A percentile compares a stretch with the other conserved stretches of the same genome.
These are phyloP conservation scores for Aleadryas rufinucha DNA, from an alignment of 2,113 vertebrate species.

Conservation along the genomic window DNA sequence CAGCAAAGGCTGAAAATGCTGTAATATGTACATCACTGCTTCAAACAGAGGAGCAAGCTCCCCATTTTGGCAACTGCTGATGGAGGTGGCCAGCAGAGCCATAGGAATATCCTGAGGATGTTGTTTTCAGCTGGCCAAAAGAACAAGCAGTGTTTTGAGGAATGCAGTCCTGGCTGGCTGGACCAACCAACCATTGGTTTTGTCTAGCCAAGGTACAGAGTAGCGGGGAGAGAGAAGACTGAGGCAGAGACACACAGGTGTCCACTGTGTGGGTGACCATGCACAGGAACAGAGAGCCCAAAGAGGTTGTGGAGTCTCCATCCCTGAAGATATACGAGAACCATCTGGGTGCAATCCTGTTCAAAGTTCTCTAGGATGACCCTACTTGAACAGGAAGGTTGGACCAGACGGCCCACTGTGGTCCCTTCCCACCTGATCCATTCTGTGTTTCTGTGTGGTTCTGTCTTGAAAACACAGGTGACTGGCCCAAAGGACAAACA, in stretches of 20 bases:
- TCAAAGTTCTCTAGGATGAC: too few relatives aligned
- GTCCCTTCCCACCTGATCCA: neutral
- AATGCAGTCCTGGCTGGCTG: neutral
- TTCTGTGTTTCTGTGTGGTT: neutral
- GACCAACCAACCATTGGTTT: neutral
- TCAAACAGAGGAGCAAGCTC: neutral
- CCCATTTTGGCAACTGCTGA: neutral
- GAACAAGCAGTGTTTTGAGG: neutral
- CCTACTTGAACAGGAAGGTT: neutral
- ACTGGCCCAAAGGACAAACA: neutral
- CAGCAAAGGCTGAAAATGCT: neutral
- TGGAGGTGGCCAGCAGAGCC: neutral
- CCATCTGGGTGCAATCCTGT: neutral
- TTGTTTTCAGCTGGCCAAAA: neutral
- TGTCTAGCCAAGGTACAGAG: neutral
- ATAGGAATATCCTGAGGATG: neutral
- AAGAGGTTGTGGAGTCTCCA: neutral
- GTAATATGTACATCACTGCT: neutral
- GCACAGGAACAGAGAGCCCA: neutral
- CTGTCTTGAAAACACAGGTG: neutral
- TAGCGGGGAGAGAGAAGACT: neutral
- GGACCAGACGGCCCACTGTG: neutral
- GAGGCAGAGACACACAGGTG: neutral
- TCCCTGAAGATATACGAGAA: neutral
- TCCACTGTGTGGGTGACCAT: neutral